Percentiles rank a stretch among this genome's conserved stretches.
Conservation (phyloP, 2,797 vertebrate genomes). For the Cirrhinus mrigala region DNA sequence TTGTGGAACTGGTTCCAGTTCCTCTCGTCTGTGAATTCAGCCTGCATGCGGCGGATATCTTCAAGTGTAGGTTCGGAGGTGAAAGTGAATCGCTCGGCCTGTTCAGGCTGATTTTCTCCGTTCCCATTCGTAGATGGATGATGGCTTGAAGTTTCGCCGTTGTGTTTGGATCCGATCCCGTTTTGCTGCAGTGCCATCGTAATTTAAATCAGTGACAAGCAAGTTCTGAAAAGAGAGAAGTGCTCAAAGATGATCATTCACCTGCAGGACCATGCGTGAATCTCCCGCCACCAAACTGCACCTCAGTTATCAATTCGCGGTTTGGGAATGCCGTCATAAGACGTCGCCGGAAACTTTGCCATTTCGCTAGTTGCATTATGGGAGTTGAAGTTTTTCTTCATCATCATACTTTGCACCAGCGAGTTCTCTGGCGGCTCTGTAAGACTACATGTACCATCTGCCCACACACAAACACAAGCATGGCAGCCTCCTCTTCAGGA, state of each 20-base stretch:
- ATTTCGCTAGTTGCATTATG: background rate
- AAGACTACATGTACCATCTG: conserved; percentile 75
- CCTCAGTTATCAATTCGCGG: background rate
- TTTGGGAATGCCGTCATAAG: conserved; percentile 11
- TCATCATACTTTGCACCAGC: fast-evolving
- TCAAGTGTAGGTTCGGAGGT: conserved; percentile 76
- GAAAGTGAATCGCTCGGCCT: conserved; percentile 70
- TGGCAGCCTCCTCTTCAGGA: conserved; percentile 72
- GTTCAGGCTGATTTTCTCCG: background rate
- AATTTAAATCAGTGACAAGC: background rate
- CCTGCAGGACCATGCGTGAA: conserved; percentile 22
- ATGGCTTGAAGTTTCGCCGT: background rate
- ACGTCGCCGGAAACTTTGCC: conserved; percentile 25
- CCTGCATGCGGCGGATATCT: conserved; percentile 82
- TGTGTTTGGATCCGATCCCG: conserved; percentile 18
- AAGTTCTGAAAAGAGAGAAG: background rate
- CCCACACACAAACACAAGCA: conserved; percentile 47
- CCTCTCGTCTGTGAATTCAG: conserved; percentile 86
- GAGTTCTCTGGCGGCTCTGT: background rate
- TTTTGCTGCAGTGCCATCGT: conserved; percentile 69
- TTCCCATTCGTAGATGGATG: conserved; percentile 50
- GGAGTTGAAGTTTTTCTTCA: conserved; percentile 67
- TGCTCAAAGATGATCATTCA: background rate
- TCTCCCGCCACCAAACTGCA: conserved; percentile 59
- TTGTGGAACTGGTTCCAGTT: conserved; percentile 91